Evolutionary conservation across 2,113 vertebrate species (phyloP).

Genomic region (Rhea americana): DNA sequence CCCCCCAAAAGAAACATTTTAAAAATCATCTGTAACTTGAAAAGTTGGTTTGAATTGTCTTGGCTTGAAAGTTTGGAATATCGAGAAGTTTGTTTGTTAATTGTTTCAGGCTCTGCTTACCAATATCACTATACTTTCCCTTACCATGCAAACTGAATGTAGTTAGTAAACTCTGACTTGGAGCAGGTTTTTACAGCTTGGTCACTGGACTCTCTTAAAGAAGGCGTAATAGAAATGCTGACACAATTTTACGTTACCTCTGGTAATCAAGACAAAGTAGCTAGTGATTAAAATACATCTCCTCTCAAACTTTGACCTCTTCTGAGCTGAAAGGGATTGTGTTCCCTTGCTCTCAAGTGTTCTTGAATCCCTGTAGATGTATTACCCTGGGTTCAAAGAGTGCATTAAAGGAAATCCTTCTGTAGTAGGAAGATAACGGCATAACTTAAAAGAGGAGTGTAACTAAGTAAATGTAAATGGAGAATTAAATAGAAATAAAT

Average conservation of each 20-base stretch:
- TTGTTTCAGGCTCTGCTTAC: background rate
- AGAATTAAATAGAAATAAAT: background rate
- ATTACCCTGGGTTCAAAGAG: background rate
- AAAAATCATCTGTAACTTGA: background rate
- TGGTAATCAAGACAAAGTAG: background rate
- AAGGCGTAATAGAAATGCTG: background rate
- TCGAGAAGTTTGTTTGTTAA: background rate
- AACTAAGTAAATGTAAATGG: background rate
- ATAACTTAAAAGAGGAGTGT: background rate
- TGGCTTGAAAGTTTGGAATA: background rate
- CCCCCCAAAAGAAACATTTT: background rate
- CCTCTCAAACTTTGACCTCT: background rate
- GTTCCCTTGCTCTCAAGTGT: background rate
- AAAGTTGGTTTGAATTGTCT: background rate
- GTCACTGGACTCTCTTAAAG: background rate
- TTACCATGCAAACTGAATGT: background rate
- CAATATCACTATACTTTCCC: background rate
- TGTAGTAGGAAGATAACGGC: background rate
- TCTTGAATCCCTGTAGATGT: background rate
- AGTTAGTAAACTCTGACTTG: background rate
- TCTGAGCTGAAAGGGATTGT: background rate
- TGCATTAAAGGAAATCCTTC: background rate
- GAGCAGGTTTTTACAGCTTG: background rate
- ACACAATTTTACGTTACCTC: background rate
- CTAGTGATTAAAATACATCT: background rate